Conservation (phyloP, 2,113 vertebrate genomes). For the Chaetura pelagica region DNA sequence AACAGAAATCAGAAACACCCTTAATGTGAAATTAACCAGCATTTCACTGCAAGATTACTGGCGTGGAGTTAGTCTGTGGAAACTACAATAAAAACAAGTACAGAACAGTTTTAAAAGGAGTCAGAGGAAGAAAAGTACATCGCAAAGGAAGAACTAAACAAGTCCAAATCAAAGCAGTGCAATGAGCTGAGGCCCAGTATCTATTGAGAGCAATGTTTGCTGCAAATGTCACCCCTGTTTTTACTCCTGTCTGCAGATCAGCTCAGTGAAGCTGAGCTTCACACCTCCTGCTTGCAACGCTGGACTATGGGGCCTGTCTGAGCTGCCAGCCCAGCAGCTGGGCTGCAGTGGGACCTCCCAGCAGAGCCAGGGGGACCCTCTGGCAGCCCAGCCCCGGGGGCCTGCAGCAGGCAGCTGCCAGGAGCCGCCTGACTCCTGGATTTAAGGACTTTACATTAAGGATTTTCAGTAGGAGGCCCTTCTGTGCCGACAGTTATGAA, state of each 20-base stretch:
- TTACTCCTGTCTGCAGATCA: background rate
- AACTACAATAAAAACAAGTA: background rate
- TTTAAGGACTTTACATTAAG: constrained; percentile 5
- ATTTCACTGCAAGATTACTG: background rate
- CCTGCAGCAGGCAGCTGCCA: background rate
- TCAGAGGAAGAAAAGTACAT: background rate
- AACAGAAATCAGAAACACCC: background rate
- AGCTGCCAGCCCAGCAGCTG: background rate
- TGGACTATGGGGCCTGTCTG: background rate
- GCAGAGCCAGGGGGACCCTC: background rate
- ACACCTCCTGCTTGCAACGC: background rate
- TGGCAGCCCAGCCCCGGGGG: background rate
- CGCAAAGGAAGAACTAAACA: background rate
- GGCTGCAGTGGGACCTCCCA: background rate
- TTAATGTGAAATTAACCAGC: background rate
- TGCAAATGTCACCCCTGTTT: background rate
- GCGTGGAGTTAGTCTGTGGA: background rate
- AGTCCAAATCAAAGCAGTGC: background rate
- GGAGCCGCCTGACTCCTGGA: background rate
- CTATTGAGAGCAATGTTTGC: accelerated
- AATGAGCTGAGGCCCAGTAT: background rate
- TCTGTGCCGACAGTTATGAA: background rate
- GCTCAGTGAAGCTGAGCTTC: background rate
- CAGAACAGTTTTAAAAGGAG: background rate
- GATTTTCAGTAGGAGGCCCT: constrained; percentile 34